These are phyloP conservation scores for Pholis gunnellus DNA, from an alignment of 2,113 vertebrate genomes.

Conservation along the genomic window DNA sequence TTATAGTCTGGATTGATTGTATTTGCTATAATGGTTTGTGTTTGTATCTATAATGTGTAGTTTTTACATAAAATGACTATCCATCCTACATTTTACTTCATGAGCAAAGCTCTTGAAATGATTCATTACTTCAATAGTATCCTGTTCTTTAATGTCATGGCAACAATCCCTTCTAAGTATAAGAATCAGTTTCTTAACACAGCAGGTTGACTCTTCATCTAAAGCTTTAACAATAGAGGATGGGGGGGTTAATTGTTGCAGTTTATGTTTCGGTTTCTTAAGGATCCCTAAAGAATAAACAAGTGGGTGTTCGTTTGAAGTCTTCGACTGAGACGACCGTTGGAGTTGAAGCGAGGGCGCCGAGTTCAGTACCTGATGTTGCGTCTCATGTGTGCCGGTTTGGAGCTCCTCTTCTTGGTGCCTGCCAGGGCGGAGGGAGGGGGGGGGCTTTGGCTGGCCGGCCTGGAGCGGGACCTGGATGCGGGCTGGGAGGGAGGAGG, in stretches of 20 bases:
- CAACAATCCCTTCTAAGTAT: neutral
- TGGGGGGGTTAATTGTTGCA: neutral
- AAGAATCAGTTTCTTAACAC: neutral
- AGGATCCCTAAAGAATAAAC: neutral
- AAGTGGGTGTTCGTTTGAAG: neutral
- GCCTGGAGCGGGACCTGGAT: conserved; percentile 81
- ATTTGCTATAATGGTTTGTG: neutral
- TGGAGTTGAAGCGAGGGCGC: neutral
- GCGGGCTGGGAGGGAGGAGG: conserved; percentile 66
- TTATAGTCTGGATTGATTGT: neutral
- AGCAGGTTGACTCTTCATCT: neutral
- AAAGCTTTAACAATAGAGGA: neutral
- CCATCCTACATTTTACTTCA: neutral
- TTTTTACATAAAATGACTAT: too few species aligned
- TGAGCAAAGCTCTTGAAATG: neutral
- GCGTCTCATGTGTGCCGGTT: conserved; percentile 93
- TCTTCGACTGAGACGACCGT: neutral
- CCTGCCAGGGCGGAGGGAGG: conserved; percentile 83
- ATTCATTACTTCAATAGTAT: neutral
- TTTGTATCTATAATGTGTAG: too few species aligned
- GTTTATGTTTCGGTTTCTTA: neutral
- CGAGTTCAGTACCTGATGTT: conserved; percentile 91
- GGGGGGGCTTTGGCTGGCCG: conserved; percentile 87
- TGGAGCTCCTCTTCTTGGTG: conserved; percentile 90
- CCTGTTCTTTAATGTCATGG: neutral